Conservation (phyloP, 1,140 invertebrate species). For the Lepidostoma basale region DNA sequence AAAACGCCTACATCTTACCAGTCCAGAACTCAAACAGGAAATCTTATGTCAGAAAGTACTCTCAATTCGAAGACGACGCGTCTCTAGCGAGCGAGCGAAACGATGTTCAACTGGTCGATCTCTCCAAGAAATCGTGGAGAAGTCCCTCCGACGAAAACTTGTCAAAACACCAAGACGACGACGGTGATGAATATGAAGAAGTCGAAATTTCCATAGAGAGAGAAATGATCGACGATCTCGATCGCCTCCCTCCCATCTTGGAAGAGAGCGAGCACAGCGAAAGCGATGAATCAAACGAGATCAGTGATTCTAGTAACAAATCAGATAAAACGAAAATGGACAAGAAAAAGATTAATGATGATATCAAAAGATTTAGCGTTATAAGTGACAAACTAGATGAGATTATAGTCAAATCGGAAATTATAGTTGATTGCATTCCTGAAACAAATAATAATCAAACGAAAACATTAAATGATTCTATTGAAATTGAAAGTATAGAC, state of each 20-base stretch:
- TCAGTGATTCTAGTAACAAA: slow-evolving; percentile 49
- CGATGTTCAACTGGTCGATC: slow-evolving; percentile 55
- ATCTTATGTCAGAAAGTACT: slow-evolving; percentile 53
- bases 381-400: slow-evolving; percentile 59
- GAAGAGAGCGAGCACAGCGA: slow-evolving; percentile 56
- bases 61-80: slow-evolving; percentile 51
- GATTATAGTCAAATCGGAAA: slow-evolving; percentile 53
- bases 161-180: slow-evolving; percentile 47
- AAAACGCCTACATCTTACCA: slow-evolving; percentile 50
- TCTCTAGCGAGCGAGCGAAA: slow-evolving; percentile 47
- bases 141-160: slow-evolving; percentile 57
- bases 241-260: slow-evolving; percentile 59
- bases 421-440: background rate
- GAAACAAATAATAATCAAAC: no score
- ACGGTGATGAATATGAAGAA: slow-evolving; percentile 28
- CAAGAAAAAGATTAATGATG: slow-evolving; percentile 52
- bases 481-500: no score
- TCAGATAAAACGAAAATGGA: slow-evolving; percentile 46
- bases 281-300: slow-evolving; percentile 53
- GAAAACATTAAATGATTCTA: no score
- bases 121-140: slow-evolving; percentile 58
- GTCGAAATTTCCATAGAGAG: background rate
- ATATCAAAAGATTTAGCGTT: slow-evolving; percentile 58
- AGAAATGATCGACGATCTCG: slow-evolving; percentile 49
- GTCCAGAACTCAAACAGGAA: slow-evolving; percentile 51